Conservation (phyloP, 2,797 vertebrate genomes). For the Pteronotus mesoamericanus region DNA sequence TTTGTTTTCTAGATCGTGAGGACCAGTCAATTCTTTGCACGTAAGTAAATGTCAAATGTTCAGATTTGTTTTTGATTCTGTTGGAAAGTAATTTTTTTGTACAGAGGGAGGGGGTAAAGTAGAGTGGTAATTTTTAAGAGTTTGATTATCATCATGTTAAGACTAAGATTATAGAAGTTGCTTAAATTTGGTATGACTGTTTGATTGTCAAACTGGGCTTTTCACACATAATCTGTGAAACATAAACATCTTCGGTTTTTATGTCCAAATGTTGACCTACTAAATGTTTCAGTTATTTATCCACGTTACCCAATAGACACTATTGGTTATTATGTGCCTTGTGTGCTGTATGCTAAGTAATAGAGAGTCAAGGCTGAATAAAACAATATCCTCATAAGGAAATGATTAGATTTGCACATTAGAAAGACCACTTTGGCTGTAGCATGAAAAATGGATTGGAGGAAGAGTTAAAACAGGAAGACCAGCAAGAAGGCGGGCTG, state of each 20-base stretch:
- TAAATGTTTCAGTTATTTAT: neutral
- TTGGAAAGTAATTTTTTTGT: neutral
- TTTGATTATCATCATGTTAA: neutral
- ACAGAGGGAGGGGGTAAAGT: neutral
- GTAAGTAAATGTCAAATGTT: slow-evolving; percentile 85
- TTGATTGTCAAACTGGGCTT: neutral
- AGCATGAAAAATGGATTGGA: neutral
- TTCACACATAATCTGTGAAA: neutral
- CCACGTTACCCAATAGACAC: neutral
- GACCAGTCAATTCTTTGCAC: slow-evolving; percentile 99
- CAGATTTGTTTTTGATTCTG: neutral
- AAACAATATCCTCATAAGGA: neutral
- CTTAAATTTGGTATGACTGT: neutral
- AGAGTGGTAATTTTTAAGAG: neutral
- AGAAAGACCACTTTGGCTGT: neutral
- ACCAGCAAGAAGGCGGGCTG: neutral
- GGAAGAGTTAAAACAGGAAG: neutral
- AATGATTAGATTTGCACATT: neutral
- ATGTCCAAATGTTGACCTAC: neutral
- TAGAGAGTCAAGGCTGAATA: neutral
- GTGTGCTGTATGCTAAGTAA: neutral
- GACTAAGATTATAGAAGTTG: neutral
- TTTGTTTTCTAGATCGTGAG: slow-evolving; percentile 92
- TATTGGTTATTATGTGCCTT: neutral
- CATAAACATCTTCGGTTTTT: neutral